Percentiles rank a stretch among this genome's conserved stretches.
Evolutionary conservation across 2,888 invertebrate species (phyloP).

Genomic region (Craniophora ligustri): DNA sequence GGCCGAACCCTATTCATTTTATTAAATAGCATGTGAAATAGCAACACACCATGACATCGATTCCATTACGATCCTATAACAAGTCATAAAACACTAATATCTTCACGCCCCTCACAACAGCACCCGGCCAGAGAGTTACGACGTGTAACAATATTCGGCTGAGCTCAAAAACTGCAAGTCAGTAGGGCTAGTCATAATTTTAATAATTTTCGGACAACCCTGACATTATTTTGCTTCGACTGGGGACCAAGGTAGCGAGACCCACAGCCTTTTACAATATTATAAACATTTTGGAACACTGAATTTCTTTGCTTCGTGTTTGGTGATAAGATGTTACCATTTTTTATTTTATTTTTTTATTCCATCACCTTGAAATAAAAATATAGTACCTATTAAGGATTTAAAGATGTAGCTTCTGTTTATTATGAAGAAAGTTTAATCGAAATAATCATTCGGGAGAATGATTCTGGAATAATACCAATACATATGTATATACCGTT

Average conservation of each 20-base stretch:
- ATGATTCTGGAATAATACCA: too few species aligned
- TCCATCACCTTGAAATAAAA: too few species aligned
- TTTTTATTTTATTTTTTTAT: too few species aligned
- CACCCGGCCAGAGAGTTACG: constrained; percentile 31
- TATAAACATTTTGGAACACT: constrained; percentile 3
- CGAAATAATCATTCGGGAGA: too few species aligned
- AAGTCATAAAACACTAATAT: constrained; percentile 33
- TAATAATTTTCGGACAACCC: constrained; percentile 58
- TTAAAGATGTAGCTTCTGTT: too few species aligned
- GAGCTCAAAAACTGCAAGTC: constrained; percentile 53
- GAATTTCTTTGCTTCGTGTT: neutral
- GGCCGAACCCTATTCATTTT: too few species aligned
- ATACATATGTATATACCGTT: too few species aligned
- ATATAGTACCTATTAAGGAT: too few species aligned
- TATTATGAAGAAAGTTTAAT: too few species aligned
- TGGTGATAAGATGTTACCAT: neutral
- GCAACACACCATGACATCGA: neutral
- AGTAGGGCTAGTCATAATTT: constrained; percentile 62
- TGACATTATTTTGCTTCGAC: constrained; percentile 32
- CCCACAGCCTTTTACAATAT: constrained; percentile 5
- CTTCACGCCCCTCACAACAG: constrained; percentile 15
- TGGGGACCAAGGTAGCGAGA: constrained; percentile 40
- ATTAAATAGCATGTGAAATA: neutral
- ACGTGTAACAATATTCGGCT: constrained; percentile 41
- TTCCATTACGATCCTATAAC: constrained; percentile 28